Conservation (phyloP, 2,797 vertebrate species). For the Poeciliopsis infans region DNA sequence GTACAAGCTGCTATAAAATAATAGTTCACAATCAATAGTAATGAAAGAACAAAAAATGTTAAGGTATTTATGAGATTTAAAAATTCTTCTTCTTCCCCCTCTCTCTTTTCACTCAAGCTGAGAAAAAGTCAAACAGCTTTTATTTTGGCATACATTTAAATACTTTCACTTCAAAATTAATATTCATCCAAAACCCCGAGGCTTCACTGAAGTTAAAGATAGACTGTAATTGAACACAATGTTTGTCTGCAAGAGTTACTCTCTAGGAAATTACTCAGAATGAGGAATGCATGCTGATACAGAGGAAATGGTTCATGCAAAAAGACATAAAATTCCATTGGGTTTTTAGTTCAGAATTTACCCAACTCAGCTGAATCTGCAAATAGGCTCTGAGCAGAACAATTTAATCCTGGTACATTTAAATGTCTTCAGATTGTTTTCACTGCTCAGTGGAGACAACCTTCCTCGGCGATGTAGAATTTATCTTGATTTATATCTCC, state of each 20-base stretch:
- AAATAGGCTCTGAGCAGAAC: not conserved
- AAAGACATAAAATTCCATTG: not conserved
- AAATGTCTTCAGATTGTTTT: not conserved
- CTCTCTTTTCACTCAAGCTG: not conserved
- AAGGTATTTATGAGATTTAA: not conserved
- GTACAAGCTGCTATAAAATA: not conserved
- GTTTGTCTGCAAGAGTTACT: not conserved
- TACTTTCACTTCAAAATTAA: not conserved
- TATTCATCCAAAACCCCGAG: not conserved
- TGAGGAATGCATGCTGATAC: not conserved
- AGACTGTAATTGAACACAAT: not conserved
- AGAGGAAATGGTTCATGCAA: not conserved
- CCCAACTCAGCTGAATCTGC: too few species aligned
- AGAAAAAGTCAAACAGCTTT: not conserved
- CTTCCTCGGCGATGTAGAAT: not conserved
- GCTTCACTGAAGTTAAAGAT: not conserved
- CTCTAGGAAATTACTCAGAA: not conserved
- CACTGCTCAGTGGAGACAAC: not conserved
- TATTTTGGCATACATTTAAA: not conserved
- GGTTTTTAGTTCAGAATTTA: not conserved
- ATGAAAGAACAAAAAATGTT: not conserved
- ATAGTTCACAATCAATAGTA: not conserved
- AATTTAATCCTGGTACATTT: not conserved
- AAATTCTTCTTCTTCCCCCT: not conserved
- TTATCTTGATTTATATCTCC: not conserved